Evolutionary conservation across 1,140 invertebrate species (phyloP), one percentile per base, ranked within the genome.

Genomic region (Caenorhabditis inopinata): DNA sequence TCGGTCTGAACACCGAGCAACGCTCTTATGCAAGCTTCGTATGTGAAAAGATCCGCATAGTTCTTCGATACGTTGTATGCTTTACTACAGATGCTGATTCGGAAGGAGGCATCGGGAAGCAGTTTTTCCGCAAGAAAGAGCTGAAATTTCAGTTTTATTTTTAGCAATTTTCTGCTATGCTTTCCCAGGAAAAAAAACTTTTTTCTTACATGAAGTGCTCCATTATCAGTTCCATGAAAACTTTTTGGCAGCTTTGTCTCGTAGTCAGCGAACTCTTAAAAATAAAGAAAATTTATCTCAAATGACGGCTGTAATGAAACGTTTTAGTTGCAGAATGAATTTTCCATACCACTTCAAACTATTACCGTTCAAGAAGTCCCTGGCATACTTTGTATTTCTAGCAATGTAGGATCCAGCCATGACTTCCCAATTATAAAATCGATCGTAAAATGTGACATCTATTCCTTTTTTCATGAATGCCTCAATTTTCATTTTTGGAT

Each of bases 371-470:
- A 86, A 38, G 45, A 86, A 86, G 9, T 85, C 68, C 12, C 68
- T 58, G 6, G 86, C 81, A 51, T 82, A 86, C 32, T 62, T 51
- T 2, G 83, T 87, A 51, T 86, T 86, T 25, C 47, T 46, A 29
- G 80, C 84, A 74, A 86, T 84, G 75, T 86, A 86, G 38, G 86
- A 86, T 25, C 85, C 85, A 47, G 74, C 48, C 16, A 82, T 82
- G 53, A 86, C 82, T 76, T 86, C 85, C 85, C 86, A 87, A 48
- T 86, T 86, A 51, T 85, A 86, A 46, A 87, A 87, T 14, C 85
- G 38, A 62, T 86, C 85, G 45, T 86, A 86, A 62, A 86, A 86
- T 11, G 86, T 74, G 3, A 86, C n/a, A 74, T 87, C 85, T 16
- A 83, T 83, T 12, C 76, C 42, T 27, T 84, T 68, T 49, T 84